Evolutionary conservation across 2,113 vertebrate genomes (phyloP).

Genomic region (Bungarus multicinctus): DNA sequence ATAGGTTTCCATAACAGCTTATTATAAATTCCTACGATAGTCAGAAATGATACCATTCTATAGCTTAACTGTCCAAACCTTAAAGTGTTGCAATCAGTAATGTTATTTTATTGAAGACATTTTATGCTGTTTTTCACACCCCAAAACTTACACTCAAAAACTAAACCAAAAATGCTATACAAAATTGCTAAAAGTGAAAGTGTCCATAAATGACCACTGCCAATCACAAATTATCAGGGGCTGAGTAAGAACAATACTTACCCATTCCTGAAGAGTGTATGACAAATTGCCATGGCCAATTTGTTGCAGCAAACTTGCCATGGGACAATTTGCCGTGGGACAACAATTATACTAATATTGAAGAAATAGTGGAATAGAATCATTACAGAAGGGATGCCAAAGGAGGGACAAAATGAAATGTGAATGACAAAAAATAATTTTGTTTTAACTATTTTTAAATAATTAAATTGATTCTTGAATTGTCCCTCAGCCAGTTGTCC

Average conservation of each 20-base stretch:
- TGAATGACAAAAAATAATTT: background rate
- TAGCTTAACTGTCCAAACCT: background rate
- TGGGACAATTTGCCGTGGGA: too few species aligned
- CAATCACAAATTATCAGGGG: background rate
- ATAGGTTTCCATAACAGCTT: background rate
- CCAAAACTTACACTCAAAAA: background rate
- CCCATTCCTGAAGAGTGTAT: background rate
- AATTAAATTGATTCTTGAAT: background rate
- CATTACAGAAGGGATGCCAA: too few species aligned
- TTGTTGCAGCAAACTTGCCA: too few species aligned
- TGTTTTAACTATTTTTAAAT: background rate
- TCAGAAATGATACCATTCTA: background rate
- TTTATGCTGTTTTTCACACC: background rate
- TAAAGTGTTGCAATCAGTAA: background rate
- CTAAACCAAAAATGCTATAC: background rate
- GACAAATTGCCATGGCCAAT: too few species aligned
- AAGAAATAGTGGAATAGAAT: too few species aligned
- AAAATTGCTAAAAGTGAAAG: background rate
- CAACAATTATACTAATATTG: too few species aligned
- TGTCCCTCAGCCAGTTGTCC: background rate
- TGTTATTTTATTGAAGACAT: background rate
- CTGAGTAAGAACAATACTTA: background rate
- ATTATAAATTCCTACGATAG: background rate
- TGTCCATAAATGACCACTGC: background rate
- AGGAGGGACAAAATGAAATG: too few species aligned